Evolutionary conservation across 2,888 invertebrate species (phyloP), one percentile per base, ranked within the genome.

Genomic region (Anthophora plumipes): DNA sequence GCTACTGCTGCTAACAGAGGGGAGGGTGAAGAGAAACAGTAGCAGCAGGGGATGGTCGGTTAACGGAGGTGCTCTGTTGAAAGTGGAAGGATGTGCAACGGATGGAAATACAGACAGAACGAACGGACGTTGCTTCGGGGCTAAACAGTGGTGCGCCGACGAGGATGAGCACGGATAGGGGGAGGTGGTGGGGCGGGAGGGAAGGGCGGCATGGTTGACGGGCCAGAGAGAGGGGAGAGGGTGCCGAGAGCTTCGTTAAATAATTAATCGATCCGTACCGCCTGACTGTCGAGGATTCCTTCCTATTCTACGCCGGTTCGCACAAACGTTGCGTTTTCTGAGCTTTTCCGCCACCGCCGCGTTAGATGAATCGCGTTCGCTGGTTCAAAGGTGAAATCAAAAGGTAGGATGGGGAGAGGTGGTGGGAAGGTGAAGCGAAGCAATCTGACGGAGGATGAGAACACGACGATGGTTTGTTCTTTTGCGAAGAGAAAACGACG

Each of bases 221-320:
- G 39, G 67, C 8, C 12, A 17, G 22, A 9, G 20, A 37, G 39
- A 12, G 25, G 54, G 48, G n/a, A 17, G 20, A 46, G 60, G 72
- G 60, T 67, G 77, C 70, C 74, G 72, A 77, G 71, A 72, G 78
- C 68, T 86, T 86, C 84, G 84, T 86, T 86, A 86, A 86, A 86
- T 86, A 86, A 86, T 86, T 86, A 86, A 87, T 87, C 86, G 86
- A 87, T 87, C 84, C 83, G 73, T 52, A 67, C 64, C 69, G 46
- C 52, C 57, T 69, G 77, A 54, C 81, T 80, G 74, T 59, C 81
- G 70, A 67, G 84, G 55, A 80, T 85, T 80, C 77, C 83, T 78
- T 78, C 67, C 77, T 73, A 67, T 80, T 84, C 75, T 67, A 78
- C 54, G n/a, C 66, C 63, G 39, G 17, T 67, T 69, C 73, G 75